Evolutionary conservation across 2,888 invertebrate species (phyloP).

Genomic region (Caenorhabditis doughertyi): DNA sequence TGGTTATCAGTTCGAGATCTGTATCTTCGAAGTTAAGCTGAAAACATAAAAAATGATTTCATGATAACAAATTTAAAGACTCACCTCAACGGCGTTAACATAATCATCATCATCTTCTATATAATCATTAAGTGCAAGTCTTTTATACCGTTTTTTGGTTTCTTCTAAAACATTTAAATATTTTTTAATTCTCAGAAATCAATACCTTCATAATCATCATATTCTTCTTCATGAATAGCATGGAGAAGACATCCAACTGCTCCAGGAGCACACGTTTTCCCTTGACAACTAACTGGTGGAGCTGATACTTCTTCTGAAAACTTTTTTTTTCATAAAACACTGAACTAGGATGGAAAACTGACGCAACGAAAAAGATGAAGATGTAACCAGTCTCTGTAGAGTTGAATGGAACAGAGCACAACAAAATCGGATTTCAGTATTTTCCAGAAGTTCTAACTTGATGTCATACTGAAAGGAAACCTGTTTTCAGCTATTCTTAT

Average conservation of each 20-base stretch:
- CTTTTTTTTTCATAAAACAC: not conserved
- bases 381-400: constrained; percentile 66
- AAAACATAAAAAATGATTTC: not conserved
- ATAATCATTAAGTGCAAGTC: constrained; percentile 59
- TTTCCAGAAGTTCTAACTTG: constrained; percentile 58
- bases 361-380: constrained; percentile 66
- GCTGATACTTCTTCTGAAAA: constrained; percentile 64
- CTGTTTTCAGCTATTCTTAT: not conserved
- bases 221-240: constrained; percentile 53
- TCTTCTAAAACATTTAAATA: constrained; percentile 46
- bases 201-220: constrained; percentile 65
- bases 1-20: constrained; percentile 59
- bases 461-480: constrained; percentile 57
- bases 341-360: no score
- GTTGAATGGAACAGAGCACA: constrained; percentile 73
- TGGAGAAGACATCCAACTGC: constrained; percentile 73
- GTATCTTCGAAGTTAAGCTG: constrained; percentile 66
- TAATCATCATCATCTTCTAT: constrained; percentile 65
- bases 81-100: constrained; percentile 67
- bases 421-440: constrained; percentile 64
- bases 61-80: not conserved
- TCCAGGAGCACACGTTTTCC: constrained; percentile 63
- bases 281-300: constrained; percentile 67
- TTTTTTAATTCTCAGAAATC: not conserved
- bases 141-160: constrained; percentile 22